Evolutionary conservation across 2,113 vertebrate genomes (phyloP).

Genomic region (Seriola quinqueradiata): DNA sequence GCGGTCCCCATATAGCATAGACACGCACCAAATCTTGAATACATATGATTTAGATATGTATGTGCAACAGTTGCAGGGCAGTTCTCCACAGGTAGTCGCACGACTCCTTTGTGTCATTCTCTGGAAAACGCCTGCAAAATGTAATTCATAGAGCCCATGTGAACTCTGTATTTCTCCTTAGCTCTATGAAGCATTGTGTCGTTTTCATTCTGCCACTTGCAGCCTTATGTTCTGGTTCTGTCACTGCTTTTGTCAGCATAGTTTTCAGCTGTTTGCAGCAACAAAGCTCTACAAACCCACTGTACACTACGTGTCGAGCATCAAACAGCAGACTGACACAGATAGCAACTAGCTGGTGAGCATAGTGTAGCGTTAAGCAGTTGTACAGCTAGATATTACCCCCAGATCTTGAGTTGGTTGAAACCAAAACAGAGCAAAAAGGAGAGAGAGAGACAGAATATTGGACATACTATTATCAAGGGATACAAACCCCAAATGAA

Average conservation of each 20-base stretch:
- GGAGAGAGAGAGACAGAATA: neutral
- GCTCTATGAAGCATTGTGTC: slow-evolving; percentile 5
- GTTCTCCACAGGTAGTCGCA: too few species aligned
- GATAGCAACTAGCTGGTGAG: neutral
- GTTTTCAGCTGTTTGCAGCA: neutral
- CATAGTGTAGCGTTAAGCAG: neutral
- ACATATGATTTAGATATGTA: too few species aligned
- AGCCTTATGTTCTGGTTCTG: neutral
- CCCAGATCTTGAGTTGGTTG: neutral
- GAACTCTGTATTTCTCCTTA: neutral
- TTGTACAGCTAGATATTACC: neutral
- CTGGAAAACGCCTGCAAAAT: too few species aligned
- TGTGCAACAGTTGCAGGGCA: too few species aligned
- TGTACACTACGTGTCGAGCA: neutral
- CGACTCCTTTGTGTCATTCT: too few species aligned
- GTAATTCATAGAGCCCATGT: neutral
- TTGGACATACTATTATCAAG: neutral
- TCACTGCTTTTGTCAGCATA: too few species aligned
- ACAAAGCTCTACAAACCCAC: neutral
- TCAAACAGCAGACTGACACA: neutral
- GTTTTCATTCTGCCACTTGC: neutral
- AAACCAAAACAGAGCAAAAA: neutral
- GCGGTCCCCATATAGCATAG: too few species aligned
- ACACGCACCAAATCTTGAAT: too few species aligned
- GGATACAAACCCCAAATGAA: neutral